phyloP scores from a whole-genome alignment of 2,888 invertebrate species.

The Dynastes tityus region DNA sequence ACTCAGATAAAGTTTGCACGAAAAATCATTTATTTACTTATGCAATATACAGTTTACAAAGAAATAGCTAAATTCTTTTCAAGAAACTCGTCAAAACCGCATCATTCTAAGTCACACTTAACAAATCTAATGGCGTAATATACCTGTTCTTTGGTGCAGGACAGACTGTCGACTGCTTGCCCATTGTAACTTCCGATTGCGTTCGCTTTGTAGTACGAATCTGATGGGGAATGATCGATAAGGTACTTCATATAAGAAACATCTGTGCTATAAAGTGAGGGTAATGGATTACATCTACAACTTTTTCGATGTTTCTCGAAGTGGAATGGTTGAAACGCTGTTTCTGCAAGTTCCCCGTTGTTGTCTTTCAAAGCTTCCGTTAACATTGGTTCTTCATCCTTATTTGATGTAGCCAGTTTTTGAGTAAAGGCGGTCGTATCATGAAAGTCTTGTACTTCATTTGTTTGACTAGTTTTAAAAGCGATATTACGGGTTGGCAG shows the following conservation, averaged over 20 bases:
- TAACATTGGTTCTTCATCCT: neutral
- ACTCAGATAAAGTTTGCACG: neutral
- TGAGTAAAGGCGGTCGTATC: neutral
- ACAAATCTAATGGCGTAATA: constrained; percentile 38
- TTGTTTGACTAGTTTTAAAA: constrained; percentile 8
- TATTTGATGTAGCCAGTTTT: neutral
- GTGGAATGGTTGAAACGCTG: too few species aligned
- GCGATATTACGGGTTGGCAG: neutral
- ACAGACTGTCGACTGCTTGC: neutral
- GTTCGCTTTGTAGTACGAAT: constrained; percentile 44
- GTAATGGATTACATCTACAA: neutral
- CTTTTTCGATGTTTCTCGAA: constrained; percentile 13
- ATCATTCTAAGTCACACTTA: constrained; percentile 38
- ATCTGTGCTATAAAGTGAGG: constrained; percentile 23
- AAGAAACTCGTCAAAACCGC: neutral
- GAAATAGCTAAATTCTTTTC: neutral
- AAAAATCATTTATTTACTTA: constrained; percentile 16
- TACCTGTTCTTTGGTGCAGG: constrained; percentile 41
- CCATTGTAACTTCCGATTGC: constrained; percentile 9
- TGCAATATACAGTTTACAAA: constrained; percentile 10
- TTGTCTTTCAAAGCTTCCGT: too few species aligned
- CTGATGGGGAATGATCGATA: constrained; percentile 33
- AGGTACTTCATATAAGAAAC: constrained; percentile 45
- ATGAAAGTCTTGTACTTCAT: neutral
- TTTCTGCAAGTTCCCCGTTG: too few species aligned